phyloP scores from a whole-genome alignment of 1,140 invertebrate genomes.

The Holotrichia oblita region DNA sequence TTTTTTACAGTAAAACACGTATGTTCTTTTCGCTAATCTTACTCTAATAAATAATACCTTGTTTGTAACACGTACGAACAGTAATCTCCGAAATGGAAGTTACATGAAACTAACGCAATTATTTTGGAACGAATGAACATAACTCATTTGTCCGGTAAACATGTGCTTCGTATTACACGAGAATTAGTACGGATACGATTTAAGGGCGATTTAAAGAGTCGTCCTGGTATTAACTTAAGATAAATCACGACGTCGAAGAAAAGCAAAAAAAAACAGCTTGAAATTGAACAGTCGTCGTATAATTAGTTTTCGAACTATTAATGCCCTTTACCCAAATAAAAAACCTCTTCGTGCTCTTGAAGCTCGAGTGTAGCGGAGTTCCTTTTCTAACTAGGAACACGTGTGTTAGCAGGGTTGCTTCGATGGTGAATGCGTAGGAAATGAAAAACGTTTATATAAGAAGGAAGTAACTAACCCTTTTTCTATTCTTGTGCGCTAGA shows the following conservation, averaged over 20 bases:
- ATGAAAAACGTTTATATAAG: not conserved
- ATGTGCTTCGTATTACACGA: not conserved
- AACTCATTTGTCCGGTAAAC: not conserved
- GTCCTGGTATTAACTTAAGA: constrained; percentile 3
- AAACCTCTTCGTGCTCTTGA: constrained; percentile 1
- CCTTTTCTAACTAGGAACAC: constrained; percentile 29
- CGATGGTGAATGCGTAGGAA: not conserved
- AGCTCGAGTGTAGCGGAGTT: constrained; percentile 12
- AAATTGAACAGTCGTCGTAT: constrained; percentile 32
- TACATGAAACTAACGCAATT: not conserved
- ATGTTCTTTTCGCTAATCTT: too few species aligned
- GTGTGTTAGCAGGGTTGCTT: not conserved
- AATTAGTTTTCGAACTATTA: constrained; percentile 28
- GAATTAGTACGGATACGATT: not conserved
- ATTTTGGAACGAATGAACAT: not conserved
- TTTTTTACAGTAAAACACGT: too few species aligned
- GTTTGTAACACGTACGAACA: too few species aligned
- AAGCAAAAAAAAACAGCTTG: not conserved
- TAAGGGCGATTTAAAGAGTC: not conserved
- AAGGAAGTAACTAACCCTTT: constrained; percentile 27
- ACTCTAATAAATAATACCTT: too few species aligned
- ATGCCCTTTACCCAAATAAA: constrained; percentile 1
- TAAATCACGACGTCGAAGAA: constrained; percentile 20
- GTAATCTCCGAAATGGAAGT: too few species aligned
- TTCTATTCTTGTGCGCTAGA: not conserved